Percentiles rank a stretch among this genome's conserved stretches.
These are phyloP conservation scores for Cecropterus lyciades DNA, from an alignment of 1,140 invertebrate species.

Conservation along the genomic window DNA sequence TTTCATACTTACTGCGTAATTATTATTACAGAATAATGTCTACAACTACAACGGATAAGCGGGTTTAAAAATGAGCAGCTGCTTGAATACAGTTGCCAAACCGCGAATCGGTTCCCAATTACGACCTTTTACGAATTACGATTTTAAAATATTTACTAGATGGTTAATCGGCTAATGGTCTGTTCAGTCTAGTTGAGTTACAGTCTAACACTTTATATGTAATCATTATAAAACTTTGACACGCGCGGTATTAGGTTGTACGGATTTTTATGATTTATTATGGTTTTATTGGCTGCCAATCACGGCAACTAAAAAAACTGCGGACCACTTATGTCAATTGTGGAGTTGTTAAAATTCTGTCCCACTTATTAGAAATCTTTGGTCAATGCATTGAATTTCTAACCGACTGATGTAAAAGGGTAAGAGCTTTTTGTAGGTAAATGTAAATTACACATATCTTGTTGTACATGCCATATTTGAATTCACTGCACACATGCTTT, in stretches of 20 bases:
- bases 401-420: conserved; percentile 5
- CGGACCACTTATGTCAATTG: conserved; percentile 22
- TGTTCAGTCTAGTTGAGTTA: neutral
- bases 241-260: conserved; percentile 37
- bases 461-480: conserved; percentile 1
- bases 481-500: conserved; percentile 18
- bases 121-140: too few relatives aligned
- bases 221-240: conserved; percentile 20
- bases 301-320: conserved; percentile 20
- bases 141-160: neutral
- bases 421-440: neutral
- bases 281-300: conserved; percentile 17
- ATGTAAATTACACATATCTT: neutral
- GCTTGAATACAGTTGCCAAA: too few relatives aligned
- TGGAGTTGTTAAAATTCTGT: conserved; percentile 27
- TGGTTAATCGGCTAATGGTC: neutral
- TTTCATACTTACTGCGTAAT: too few relatives aligned
- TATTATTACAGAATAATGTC: too few relatives aligned
- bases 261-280: conserved; percentile 35
- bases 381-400: conserved; percentile 1
- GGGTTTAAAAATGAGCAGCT: too few relatives aligned
- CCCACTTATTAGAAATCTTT: conserved; percentile 3
- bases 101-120: too few relatives aligned
- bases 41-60: too few relatives aligned
- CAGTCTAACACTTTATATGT: neutral